Base-by-base conservation (phyloP, 2,113 vertebrate species). In the Cyrtonyx montezumae region DNA sequence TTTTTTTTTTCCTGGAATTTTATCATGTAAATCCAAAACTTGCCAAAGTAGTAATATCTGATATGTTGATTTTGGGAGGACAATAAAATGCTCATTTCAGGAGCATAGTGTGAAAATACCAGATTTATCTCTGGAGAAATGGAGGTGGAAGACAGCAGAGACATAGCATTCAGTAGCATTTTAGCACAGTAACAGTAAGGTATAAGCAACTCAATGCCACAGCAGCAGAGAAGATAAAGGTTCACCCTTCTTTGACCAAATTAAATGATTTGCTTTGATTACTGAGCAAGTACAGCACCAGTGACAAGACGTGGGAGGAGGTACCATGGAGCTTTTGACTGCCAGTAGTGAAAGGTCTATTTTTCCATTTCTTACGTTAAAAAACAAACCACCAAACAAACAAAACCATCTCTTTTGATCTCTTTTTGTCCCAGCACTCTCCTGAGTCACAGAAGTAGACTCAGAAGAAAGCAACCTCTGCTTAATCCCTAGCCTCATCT, bases 1-100 rank as follows among this genome's bases (percentile, higher is more conserved):
- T 28, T 58, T 76, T 48, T 58, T 73, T 48, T 90, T 91, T 95
- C 79, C 79, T 81, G 74, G 85, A 93, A 94, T 94, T 87, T 87
- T 93, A 63, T 76, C 13, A 73, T 51, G 28, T 73, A 71, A 92
- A 92, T 53, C 49, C 56, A 76, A 76, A 92, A 87, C 34, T 32
- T 87, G n/a, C 75, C 49, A 17, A 84, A 87, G 68, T 77, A 69
- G 21, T 53, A 61, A 6, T 61, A 80, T 21, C 61, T 95, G 46
- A 82, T 16, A 62, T 23, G 84, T 94, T 58, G n/a, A 69, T 88
- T 92, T 90, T 87, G 86, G 53, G 62, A 86, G 28, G 19, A 51
- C 62, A 42, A 65, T 85, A 83, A 96, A 94, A 46, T 1, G 0
- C n/a, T 80, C 11, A 3, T 74, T 87, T 36, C 40, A 79, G 42